Evolutionary conservation across 2,888 invertebrate species (phyloP), one percentile per base, ranked within the genome.

Genomic region (Leucophenga maculata): DNA sequence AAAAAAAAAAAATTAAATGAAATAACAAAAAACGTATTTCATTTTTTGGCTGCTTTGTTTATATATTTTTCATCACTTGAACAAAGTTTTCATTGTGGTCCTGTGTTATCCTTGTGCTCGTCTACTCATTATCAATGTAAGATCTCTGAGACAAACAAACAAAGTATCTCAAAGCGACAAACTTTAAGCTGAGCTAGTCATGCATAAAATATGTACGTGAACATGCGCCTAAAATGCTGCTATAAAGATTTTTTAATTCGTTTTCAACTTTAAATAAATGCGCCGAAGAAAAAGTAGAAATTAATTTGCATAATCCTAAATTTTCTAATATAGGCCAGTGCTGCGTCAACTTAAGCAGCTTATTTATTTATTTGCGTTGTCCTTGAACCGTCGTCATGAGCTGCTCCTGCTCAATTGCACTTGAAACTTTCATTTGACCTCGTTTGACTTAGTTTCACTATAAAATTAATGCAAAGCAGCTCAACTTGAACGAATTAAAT

Each of bases 11-110:
- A 80, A 78, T n/a, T n/a, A n/a, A 75, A 75, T 73, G 72, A 73
- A 73, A 76, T 75, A 78, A 76, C 73, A 77, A 75, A 78, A 75
- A 80, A 78, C 81, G 80, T 77, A 80, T 81, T 81, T 80, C 68
- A 79, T 79, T 78, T 80, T 80, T 46, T 4, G 26, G 26, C 2
- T 26, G 26, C 4, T 26, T 80, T 81, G n/a, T 50, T 64, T 39
- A 22, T 20, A 55, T 9, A 13, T 48, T 48, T 13, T 48, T 48
- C 16, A 48, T 50, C 6, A 16, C 18, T 14, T 50, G n/a, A 14
- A 39, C 8, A 39, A 39, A 39, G 39, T 39, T 39, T 39, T 39
- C 8, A 8, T 8, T 57, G 31, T 14, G 26, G 22, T 48, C 11
- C 26, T 48, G n/a, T 26, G 22, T 46, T 62, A 14, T 64, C 44